Evolutionary conservation across 2,113 vertebrate genomes (phyloP).

Genomic region (Gymnogyps californianus): DNA sequence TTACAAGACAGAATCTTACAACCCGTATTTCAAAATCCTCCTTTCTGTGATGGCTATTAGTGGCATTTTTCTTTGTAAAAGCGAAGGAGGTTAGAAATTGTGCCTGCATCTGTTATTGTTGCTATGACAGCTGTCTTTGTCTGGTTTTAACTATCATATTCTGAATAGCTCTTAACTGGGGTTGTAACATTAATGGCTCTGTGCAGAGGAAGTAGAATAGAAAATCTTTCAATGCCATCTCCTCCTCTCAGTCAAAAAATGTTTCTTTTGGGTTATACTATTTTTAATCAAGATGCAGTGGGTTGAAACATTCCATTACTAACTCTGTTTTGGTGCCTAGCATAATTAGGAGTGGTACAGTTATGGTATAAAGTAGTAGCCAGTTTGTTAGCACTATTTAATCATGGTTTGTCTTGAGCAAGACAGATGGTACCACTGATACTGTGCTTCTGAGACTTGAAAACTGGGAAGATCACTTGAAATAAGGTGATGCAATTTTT

Average conservation of each 20-base stretch:
- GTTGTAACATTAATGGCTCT: not conserved
- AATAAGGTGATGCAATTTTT: constrained; percentile 21
- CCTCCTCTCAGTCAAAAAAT: not conserved
- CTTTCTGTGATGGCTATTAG: not conserved
- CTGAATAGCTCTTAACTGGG: not conserved
- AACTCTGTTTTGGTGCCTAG: not conserved
- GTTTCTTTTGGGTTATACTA: not conserved
- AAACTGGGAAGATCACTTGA: not conserved
- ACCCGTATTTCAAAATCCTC: not conserved
- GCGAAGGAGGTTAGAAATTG: not conserved
- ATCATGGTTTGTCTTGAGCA: not conserved
- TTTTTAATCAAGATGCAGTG: not conserved
- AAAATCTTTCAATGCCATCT: not conserved
- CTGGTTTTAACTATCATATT: not conserved
- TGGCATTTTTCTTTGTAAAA: not conserved
- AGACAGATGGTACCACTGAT: not conserved
- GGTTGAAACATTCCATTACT: not conserved
- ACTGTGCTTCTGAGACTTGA: not conserved
- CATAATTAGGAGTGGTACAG: not conserved
- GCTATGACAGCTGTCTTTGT: not conserved
- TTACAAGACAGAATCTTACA: not conserved
- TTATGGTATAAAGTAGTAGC: not conserved
- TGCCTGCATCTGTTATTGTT: not conserved
- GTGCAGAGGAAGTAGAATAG: not conserved
- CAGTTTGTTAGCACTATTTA: not conserved